Percentiles rank a stretch among this genome's conserved stretches.
Conservation (phyloP, 2,113 vertebrate genomes). For the Megalops atlanticus region DNA sequence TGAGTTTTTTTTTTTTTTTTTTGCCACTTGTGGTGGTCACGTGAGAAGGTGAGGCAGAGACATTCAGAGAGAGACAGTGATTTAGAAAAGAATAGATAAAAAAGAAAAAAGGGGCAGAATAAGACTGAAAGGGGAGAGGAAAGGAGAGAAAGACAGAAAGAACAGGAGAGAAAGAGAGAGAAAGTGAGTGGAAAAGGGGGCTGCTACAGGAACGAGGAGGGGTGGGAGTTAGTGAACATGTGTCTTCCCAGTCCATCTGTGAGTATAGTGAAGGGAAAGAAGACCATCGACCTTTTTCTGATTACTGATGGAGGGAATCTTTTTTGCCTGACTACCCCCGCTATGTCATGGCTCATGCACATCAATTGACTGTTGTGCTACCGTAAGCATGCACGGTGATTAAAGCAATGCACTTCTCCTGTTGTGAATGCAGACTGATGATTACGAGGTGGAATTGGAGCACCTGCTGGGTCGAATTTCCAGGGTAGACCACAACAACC, state of each 20-base stretch:
- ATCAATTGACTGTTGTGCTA: slow-evolving; percentile 25
- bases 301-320: slow-evolving; percentile 37
- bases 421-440: background rate
- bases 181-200: background rate
- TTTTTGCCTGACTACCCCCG: slow-evolving; percentile 24
- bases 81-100: too few species aligned
- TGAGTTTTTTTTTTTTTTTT: background rate
- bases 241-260: background rate
- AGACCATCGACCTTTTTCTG: background rate
- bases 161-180: background rate
- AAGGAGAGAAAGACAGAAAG: background rate
- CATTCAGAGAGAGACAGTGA: too few species aligned
- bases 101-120: background rate
- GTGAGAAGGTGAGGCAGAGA: too few species aligned
- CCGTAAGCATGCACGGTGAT: slow-evolving; percentile 33
- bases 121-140: background rate
- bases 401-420: slow-evolving; percentile 16
- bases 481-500: background rate
- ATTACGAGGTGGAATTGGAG: background rate
- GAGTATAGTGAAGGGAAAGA: background rate
- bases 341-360: slow-evolving; percentile 8
- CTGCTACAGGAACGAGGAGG: background rate
- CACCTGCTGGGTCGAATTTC: too few species aligned
- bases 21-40: too few species aligned
- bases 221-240: background rate